A percentile compares a stretch with the other conserved stretches of the same genome.
Evolutionary conservation across 2,797 vertebrate species (phyloP).

Genomic region (Halcyon smyrnensis): DNA sequence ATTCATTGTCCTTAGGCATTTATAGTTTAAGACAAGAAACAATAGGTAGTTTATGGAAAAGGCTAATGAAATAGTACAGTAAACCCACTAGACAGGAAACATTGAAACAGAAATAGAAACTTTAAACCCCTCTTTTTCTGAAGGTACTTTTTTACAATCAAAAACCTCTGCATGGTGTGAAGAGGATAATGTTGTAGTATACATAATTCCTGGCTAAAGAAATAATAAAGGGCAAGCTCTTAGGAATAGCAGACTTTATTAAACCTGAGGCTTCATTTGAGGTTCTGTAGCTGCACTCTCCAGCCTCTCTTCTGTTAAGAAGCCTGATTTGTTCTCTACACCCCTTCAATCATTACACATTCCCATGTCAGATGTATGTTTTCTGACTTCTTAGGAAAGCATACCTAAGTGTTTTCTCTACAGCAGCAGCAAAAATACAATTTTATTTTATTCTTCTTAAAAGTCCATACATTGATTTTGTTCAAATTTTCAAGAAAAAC

Average conservation of each 20-base stretch:
- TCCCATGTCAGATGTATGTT: neutral
- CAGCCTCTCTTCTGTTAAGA: neutral
- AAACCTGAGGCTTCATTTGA: neutral
- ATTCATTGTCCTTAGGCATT: neutral
- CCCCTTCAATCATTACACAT: neutral
- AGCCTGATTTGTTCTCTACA: neutral
- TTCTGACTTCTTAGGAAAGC: neutral
- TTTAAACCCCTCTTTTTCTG: neutral
- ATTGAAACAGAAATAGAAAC: neutral
- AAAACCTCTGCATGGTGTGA: neutral
- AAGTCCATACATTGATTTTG: neutral
- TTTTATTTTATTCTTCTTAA: neutral
- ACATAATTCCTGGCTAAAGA: neutral
- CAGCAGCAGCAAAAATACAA: neutral
- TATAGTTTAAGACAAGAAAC: neutral
- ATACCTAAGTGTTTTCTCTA: neutral
- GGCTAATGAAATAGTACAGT: neutral
- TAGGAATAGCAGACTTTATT: neutral
- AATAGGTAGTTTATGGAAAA: neutral
- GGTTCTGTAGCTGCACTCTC: neutral
- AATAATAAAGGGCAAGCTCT: neutral
- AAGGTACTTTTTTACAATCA: neutral
- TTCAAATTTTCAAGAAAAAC: neutral
- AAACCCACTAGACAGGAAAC: neutral
- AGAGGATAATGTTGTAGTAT: neutral